These are phyloP conservation scores for Coregonus ussuriensis DNA, from an alignment of 2,797 vertebrate genomes.

Conservation along the genomic window DNA sequence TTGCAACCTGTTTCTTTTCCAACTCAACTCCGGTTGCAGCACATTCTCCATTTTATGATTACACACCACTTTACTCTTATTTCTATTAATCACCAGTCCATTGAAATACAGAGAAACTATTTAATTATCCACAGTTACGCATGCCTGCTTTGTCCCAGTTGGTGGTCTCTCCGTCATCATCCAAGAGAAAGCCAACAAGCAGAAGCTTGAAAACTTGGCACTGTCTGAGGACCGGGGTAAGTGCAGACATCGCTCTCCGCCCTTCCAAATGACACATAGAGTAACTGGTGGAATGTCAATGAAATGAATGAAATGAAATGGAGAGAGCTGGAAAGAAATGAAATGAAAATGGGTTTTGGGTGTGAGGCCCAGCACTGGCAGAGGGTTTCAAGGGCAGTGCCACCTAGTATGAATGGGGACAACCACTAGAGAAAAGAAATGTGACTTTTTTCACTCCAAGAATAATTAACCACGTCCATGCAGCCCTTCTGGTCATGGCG, in stretches of 20 bases:
- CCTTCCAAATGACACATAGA: constrained; percentile 64
- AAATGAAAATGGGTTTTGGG: constrained; percentile 72
- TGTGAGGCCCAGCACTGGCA: constrained; percentile 75
- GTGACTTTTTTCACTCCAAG: constrained; percentile 67
- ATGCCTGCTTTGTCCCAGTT: not conserved
- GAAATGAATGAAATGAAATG: constrained; percentile 61
- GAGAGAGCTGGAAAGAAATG: constrained; percentile 47
- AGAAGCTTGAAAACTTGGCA: not conserved
- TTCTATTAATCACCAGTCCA: not conserved
- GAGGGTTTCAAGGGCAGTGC: constrained; percentile 54
- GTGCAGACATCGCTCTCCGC: constrained; percentile 9
- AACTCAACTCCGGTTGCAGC: not conserved
- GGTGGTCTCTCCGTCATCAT: not conserved
- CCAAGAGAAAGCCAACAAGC: not conserved
- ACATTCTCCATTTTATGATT: not conserved
- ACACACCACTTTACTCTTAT: not conserved
- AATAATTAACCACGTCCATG: constrained; percentile 70
- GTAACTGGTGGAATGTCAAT: constrained; percentile 50
- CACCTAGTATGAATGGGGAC: constrained; percentile 75
- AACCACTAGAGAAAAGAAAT: constrained; percentile 51
- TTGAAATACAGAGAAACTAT: not conserved
- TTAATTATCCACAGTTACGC: not conserved
- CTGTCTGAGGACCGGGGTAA: constrained; percentile 56
- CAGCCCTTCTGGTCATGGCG: constrained; percentile 64
- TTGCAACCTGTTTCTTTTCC: not conserved